Conservation (phyloP, 1,140 invertebrate species). For the Cydia pomonella region DNA sequence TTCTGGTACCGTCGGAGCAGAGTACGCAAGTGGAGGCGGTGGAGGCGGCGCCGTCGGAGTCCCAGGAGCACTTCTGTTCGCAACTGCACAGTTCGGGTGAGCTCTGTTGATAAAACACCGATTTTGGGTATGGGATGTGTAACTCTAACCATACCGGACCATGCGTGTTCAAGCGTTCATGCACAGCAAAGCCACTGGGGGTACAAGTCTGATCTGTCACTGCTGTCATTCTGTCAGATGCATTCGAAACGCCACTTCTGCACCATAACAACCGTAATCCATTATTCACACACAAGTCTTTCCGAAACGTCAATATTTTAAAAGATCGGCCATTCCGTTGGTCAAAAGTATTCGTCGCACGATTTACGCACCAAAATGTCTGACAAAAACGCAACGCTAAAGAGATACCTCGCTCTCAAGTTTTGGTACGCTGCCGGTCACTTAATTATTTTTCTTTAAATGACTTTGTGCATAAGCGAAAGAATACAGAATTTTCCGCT, state of each 20-base stretch:
- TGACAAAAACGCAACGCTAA: too few species aligned
- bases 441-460: too few species aligned
- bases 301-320: too few species aligned
- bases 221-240: neutral
- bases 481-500: too few species aligned
- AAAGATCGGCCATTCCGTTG: too few species aligned
- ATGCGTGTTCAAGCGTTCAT: conserved; percentile 23
- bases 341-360: too few species aligned
- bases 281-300: neutral
- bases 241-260: neutral
- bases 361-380: too few species aligned
- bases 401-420: too few species aligned
- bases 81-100: conserved; percentile 52
- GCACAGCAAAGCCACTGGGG: conserved; percentile 30
- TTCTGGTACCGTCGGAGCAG: conserved; percentile 49
- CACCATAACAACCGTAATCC: neutral
- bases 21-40: conserved; percentile 65
- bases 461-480: too few species aligned
- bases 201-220: neutral
- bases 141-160: neutral
- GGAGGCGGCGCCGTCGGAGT: conserved; percentile 52
- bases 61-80: conserved; percentile 49
- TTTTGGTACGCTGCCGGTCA: too few species aligned
- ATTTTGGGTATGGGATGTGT: conserved; percentile 35
- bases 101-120: conserved; percentile 57